These are phyloP conservation scores for Aphidius ervi DNA, from an alignment of 1,140 invertebrate genomes.

Conservation along the genomic window DNA sequence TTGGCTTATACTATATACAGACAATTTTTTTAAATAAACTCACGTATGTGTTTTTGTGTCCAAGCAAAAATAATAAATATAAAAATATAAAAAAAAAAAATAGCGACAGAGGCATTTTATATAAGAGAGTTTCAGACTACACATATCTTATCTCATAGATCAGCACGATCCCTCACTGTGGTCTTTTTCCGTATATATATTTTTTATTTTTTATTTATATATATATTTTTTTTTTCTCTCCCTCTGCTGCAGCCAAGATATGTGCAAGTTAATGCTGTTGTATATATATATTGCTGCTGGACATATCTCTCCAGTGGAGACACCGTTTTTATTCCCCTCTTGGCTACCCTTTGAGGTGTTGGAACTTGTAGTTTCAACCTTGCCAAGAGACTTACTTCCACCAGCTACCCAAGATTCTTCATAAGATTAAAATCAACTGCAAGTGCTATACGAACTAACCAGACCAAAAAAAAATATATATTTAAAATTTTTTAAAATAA, in stretches of 20 bases:
- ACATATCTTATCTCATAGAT: constrained; percentile 11
- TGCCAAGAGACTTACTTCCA: background rate
- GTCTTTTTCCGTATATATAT: background rate
- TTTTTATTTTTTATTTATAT: constrained; percentile 9
- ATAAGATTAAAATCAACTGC: background rate
- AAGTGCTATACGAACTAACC: background rate
- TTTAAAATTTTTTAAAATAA: too few species aligned
- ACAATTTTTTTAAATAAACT: background rate
- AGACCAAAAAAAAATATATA: background rate
- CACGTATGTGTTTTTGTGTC: background rate
- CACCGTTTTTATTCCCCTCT: background rate
- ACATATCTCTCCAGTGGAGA: background rate
- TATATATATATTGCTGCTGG: constrained; percentile 1
- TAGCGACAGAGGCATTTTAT: constrained; percentile 4
- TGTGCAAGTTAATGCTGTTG: constrained; percentile 1
- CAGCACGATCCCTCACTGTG: constrained; percentile 15
- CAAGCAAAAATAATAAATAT: constrained; percentile 3
- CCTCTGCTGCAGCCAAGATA: constrained; percentile 3
- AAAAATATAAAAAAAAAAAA: background rate
- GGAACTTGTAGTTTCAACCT: constrained; percentile 14
- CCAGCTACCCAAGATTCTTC: background rate
- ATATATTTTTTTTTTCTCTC: constrained; percentile 4
- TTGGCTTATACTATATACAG: background rate
- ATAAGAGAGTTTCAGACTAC: constrained; percentile 1
- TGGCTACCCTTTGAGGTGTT: constrained; percentile 20